These are phyloP conservation scores for Tauraco hartlaubi DNA, from an alignment of 2,797 vertebrate genomes.

Conservation along the genomic window DNA sequence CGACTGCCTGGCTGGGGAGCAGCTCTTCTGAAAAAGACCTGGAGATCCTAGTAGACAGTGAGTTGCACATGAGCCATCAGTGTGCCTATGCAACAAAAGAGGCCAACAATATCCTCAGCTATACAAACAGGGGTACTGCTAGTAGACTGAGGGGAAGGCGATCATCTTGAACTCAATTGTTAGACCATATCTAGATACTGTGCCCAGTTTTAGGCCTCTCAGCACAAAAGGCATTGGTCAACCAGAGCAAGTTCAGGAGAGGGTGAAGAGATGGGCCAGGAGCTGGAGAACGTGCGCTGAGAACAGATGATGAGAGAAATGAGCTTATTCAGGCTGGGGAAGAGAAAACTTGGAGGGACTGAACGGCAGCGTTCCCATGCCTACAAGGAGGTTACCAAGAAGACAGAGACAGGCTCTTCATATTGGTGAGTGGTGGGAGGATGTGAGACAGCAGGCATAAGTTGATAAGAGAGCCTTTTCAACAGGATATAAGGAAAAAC, in stretches of 20 bases:
- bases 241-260: neutral
- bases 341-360: neutral
- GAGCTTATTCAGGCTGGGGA: neutral
- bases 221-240: neutral
- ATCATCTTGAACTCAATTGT: neutral
- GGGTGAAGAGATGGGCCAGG: neutral
- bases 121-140: accelerated
- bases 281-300: neutral
- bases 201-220: neutral
- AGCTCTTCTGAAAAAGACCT: neutral
- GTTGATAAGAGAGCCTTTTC: neutral
- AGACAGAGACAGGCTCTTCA: neutral
- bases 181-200: too few species aligned
- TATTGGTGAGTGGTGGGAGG: neutral
- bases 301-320: neutral
- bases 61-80: neutral
- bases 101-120: neutral
- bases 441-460: neutral
- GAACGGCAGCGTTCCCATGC: neutral
- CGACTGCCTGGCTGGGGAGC: neutral
- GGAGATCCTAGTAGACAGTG: neutral
- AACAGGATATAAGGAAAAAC: neutral
- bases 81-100: neutral
- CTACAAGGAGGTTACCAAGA: neutral
- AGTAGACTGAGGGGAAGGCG: neutral